Percentiles rank a stretch among this genome's conserved stretches.
Evolutionary conservation across 2,113 vertebrate species (phyloP).

Genomic region (Xiphophorus hellerii): DNA sequence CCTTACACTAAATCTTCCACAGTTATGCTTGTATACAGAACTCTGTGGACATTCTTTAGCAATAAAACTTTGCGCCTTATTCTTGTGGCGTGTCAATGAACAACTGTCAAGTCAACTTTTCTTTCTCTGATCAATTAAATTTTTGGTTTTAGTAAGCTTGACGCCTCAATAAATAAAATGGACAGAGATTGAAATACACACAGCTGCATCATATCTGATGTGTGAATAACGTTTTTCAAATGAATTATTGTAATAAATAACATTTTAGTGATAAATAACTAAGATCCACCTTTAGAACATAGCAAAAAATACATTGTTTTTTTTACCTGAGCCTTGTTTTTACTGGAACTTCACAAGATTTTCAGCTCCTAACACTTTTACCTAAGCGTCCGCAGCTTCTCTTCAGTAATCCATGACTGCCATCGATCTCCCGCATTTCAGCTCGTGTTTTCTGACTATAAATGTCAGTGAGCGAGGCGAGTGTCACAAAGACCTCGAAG

Average conservation of each 20-base stretch:
- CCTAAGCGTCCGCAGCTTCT: conserved; percentile 5
- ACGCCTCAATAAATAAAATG: not conserved
- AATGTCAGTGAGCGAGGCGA: conserved; percentile 49
- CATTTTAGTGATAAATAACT: too few species aligned
- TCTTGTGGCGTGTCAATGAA: not conserved
- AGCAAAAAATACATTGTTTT: not conserved
- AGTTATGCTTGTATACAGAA: not conserved
- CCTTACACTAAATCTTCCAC: not conserved
- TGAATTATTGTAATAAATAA: too few species aligned
- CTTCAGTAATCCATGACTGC: conserved; percentile 41
- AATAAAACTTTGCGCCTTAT: not conserved
- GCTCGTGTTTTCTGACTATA: conserved; percentile 49
- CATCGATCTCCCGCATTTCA: conserved; percentile 43
- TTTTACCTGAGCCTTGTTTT: conserved; percentile 13
- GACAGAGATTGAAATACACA: too few species aligned
- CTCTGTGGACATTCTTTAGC: not conserved
- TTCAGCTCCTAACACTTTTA: conserved; percentile 2
- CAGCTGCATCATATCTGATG: too few species aligned
- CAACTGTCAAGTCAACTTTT: not conserved
- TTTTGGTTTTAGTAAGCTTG: not conserved
- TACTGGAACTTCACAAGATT: conserved; percentile 33
- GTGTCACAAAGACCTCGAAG: conserved; percentile 21
- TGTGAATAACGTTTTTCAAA: too few species aligned
- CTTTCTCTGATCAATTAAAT: not conserved
- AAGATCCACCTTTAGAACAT: not conserved